phyloP scores from a whole-genome alignment of 2,113 vertebrate genomes.

The Xerus inauris region DNA sequence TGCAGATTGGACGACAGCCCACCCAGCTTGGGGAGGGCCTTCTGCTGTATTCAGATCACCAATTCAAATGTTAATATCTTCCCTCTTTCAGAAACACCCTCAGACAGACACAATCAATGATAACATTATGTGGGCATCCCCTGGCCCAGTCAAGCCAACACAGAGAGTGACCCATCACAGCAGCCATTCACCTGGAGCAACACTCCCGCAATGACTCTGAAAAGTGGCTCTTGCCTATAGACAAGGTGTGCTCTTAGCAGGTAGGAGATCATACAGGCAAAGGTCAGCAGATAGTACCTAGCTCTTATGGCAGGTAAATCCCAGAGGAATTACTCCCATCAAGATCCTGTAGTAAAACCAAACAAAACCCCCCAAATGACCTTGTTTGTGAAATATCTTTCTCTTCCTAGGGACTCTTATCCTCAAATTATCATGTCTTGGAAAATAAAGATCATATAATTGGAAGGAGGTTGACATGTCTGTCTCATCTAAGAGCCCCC shows the following conservation, averaged over 20 bases:
- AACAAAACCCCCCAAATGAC: too few species aligned
- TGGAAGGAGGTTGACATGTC: not conserved
- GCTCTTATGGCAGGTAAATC: not conserved
- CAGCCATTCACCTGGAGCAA: not conserved
- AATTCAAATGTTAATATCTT: not conserved
- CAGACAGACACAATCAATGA: not conserved
- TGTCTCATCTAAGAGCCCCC: not conserved
- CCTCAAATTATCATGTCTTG: not conserved
- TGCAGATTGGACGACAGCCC: accelerated
- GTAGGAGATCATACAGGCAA: not conserved
- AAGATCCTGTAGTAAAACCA: too few species aligned
- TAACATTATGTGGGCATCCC: not conserved
- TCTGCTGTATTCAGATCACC: not conserved
- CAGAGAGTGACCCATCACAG: not conserved
- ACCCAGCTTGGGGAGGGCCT: not conserved
- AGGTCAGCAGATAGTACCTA: not conserved
- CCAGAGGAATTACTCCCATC: not conserved
- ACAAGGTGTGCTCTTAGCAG: not conserved
- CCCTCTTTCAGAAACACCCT: not conserved
- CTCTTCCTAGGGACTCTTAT: not conserved
- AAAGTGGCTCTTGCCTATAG: not conserved
- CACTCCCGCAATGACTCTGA: not conserved
- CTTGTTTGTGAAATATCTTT: not conserved
- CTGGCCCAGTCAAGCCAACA: not conserved
- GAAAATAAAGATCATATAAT: not conserved